Evolutionary conservation across 53 echinoderm and acorn worm species (phyloP), one percentile per base, ranked within the genome.

Genomic region (Paracentrotus lividus): DNA sequence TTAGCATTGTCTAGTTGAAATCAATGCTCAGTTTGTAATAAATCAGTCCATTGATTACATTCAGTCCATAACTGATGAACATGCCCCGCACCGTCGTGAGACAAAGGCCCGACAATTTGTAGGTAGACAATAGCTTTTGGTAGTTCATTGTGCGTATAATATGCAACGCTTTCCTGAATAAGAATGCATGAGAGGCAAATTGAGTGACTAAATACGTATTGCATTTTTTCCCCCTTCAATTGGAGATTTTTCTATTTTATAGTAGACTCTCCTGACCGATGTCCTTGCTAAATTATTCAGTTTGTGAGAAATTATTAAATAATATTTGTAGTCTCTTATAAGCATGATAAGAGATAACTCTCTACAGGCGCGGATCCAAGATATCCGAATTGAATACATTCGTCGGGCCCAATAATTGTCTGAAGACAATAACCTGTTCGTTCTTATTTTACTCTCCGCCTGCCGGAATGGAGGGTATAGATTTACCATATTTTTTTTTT

Each of bases 131-230:
- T 69, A 38, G 69, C 29, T 38, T 69, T 69, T 69, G 38, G 38
- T 36, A 36, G 69, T 69, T 69, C 69, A 69, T 69, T 38, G 72
- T 38, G 32, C 6, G 38, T 38, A 18, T 38, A 69, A 36, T 38
- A 72, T 9, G 20, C 72, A 72, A 40, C 21, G 40, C 36, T 16
- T 40, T 40, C 40, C 67, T 67, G n/a, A 12, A 33, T 67, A 33
- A 13, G n/a, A 33, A 33, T 67, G 31, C 7, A 67, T 32, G 67
- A n/a, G 67, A 24, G 67, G 67, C 33, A 67, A 67, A 67, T 3
- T 67, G 67, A 24, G 72, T 72, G 72, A 6, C 72, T 72, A 72
- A 72, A 38, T 72, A 72, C 36, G 18, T 40, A 72, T 72, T 38
- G 3, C 72, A 72, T 38, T 38, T 72, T 72, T 21, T 38, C 16